Percentiles rank a stretch among this genome's conserved stretches.
phyloP scores from a whole-genome alignment of 2,797 vertebrate genomes.

The Paramormyrops hopkinsi region DNA sequence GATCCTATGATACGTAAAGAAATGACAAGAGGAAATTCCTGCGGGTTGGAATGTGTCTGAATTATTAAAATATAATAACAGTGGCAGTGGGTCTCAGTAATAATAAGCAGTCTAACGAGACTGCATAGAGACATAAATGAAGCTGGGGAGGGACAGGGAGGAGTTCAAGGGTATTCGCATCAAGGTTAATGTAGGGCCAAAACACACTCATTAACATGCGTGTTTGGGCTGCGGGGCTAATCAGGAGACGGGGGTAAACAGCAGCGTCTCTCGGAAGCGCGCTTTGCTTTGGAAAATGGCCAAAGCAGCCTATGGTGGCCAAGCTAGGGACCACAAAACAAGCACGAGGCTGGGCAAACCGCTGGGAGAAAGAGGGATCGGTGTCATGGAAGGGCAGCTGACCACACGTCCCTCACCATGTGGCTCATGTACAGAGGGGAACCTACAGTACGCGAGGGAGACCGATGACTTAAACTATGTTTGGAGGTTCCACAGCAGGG shows the following conservation, averaged over 20 bases:
- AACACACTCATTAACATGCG: background rate
- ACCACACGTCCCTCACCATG: background rate
- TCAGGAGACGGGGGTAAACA: background rate
- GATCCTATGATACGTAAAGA: background rate
- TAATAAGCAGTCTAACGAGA: background rate
- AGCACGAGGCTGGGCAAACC: background rate
- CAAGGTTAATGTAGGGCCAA: background rate
- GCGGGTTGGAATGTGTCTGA: background rate
- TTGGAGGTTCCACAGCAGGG: background rate
- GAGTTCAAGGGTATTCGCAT: background rate
- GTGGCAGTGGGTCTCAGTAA: background rate
- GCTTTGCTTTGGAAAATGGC: conserved; percentile 1
- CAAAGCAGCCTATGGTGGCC: background rate
- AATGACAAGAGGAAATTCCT: background rate
- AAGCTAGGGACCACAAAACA: background rate
- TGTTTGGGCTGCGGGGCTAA: background rate
- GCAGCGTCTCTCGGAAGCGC: background rate
- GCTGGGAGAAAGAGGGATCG: background rate
- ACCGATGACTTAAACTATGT: background rate
- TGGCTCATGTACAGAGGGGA: background rate
- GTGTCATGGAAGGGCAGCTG: background rate
- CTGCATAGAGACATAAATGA: background rate
- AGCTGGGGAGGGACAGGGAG: background rate
- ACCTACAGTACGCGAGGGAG: background rate
- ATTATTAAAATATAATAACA: background rate